Evolutionary conservation across 2,888 invertebrate species (phyloP).

Genomic region (Chrysomela aeneicollis): DNA sequence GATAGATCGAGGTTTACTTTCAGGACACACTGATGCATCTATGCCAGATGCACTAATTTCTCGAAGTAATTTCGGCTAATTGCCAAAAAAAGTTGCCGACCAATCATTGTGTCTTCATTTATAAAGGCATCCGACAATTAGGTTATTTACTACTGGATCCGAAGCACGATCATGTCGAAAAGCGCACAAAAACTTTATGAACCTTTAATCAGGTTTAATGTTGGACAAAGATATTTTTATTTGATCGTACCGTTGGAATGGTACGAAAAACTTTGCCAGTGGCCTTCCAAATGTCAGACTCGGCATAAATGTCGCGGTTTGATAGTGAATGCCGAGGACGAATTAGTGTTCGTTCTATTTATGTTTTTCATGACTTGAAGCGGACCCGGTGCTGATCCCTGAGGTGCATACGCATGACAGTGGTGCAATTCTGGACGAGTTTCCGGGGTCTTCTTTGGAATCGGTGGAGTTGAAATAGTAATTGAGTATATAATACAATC

Average conservation of each 20-base stretch:
- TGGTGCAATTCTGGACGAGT: background rate
- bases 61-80: constrained; percentile 42
- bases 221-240: constrained; percentile 36
- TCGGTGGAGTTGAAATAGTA: too few relatives aligned
- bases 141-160: constrained; percentile 49
- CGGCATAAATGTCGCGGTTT: background rate
- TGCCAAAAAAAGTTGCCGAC: constrained; percentile 41
- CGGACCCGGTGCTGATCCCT: background rate
- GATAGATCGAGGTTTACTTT: too few relatives aligned
- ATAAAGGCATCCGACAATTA: constrained; percentile 53
- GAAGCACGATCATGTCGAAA: constrained; percentile 35
- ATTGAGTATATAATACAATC: too few relatives aligned
- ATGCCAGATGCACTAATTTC: background rate
- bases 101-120: constrained; percentile 52
- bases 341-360: background rate
- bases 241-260: constrained; percentile 21
- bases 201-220: constrained; percentile 41
- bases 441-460: too few relatives aligned
- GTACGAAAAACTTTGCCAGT: constrained; percentile 5
- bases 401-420: background rate
- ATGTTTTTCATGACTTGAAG: background rate
- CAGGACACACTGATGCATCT: background rate
- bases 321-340: background rate
- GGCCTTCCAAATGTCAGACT: background rate
- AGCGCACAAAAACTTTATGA: constrained; percentile 39